Percentiles rank a stretch among this genome's conserved stretches.
Conservation (phyloP, 1,140 invertebrate genomes). For the Contarinia nasturtii region DNA sequence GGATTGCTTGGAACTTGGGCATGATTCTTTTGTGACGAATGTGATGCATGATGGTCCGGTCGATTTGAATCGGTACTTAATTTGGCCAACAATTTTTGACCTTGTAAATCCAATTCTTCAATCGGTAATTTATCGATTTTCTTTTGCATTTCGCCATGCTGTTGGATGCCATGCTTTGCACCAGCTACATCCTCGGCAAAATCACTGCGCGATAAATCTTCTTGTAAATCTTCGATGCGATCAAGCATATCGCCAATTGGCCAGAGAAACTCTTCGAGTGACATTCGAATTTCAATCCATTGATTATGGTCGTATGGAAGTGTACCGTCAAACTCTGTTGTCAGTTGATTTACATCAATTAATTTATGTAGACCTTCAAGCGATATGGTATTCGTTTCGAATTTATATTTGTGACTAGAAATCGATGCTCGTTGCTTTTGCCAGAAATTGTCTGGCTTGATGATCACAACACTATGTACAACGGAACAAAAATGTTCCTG, state of each 20-base stretch:
- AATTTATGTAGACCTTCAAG: constrained; percentile 82
- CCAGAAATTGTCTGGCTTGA: constrained; percentile 98
- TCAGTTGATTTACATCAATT: constrained; percentile 80
- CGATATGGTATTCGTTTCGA: constrained; percentile 94
- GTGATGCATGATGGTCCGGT: not conserved
- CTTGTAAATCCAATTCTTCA: constrained; percentile 68
- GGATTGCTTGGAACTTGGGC: constrained; percentile 29
- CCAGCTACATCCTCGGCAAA: constrained; percentile 81
- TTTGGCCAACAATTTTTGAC: constrained; percentile 24
- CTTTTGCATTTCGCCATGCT: constrained; percentile 87
- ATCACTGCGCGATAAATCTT: constrained; percentile 75
- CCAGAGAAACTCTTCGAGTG: constrained; percentile 89
- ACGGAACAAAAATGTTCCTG: constrained; percentile 84
- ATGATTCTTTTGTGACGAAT: constrained; percentile 1
- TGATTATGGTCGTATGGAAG: constrained; percentile 87
- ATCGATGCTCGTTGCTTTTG: constrained; percentile 94
- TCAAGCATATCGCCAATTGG: constrained; percentile 82
- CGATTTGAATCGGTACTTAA: constrained; percentile 11
- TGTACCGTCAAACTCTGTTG: constrained; percentile 81
- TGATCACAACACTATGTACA: constrained; percentile 82
- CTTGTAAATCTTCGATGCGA: constrained; percentile 74
- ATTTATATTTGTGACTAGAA: constrained; percentile 95
- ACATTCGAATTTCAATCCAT: constrained; percentile 88
- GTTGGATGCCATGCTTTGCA: constrained; percentile 76
- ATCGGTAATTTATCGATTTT: constrained; percentile 84